Evolutionary conservation across 2,888 invertebrate genomes (phyloP), one percentile per base, ranked within the genome.

Genomic region (Euphydryas editha): DNA sequence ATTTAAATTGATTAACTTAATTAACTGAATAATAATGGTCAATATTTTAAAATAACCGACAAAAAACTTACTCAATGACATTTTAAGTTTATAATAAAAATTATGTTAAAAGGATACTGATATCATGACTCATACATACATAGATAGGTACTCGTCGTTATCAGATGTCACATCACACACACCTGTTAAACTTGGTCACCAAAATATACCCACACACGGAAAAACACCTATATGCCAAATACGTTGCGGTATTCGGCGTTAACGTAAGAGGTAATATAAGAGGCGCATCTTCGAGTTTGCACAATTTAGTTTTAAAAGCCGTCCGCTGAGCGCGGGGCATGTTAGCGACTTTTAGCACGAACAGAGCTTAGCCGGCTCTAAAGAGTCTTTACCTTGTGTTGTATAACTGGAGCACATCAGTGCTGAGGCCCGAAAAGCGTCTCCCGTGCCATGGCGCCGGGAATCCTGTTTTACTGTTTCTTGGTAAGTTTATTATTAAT

Each of bases 251-350:
- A 87, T 89, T 83, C 86, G 85, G 80, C 82, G 86, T 88, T 87
- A 90, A 89, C 88, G 85, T 90, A 91, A 90, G 91, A 91, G 87
- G 84, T 92, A 86, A 91, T 92, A 92, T 92, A 92, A 92, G 92
- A 91, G 85, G 88, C 90, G 87, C 92, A 92, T 92, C 92, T 91
- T 91, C 80, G 86, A 85, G 82, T 92, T 91, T 91, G 90, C 90
- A 92, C 91, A 92, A 84, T 88, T 92, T 88, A 92, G 91, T 92
- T 85, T 85, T 83, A 85, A 86, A 89, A 88, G 88, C 82, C 86
- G 87, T 80, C 83, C 87, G 90, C 83, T 74, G 79, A 78, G 88
- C 84, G 87, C 88, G 90, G 88, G 87, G 81, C 86, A 88, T 87
- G 90, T 87, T 85, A 78, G 87, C 85, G 82, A 86, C 84, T 84